A percentile compares a stretch with the other conserved stretches of the same genome.
phyloP scores from a whole-genome alignment of 2,888 invertebrate genomes.

The Amiota minor region DNA sequence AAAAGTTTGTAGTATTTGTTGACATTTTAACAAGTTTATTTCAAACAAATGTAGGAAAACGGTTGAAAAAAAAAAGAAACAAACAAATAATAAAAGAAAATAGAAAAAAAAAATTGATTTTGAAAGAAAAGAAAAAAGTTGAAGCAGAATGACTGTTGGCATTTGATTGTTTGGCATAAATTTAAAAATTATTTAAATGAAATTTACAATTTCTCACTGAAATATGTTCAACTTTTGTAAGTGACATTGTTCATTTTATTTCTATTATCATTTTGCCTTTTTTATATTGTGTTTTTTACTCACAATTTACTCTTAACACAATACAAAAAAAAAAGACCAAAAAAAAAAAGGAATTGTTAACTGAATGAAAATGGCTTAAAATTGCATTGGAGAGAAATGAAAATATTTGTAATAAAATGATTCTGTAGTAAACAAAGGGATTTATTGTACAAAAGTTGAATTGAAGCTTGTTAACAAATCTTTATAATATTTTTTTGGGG shows the following conservation, averaged over 20 bases:
- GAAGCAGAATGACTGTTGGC: neutral
- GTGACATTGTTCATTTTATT: constrained; percentile 2
- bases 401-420: too few relatives aligned
- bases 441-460: too few relatives aligned
- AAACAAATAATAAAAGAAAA: neutral
- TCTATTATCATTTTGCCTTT: neutral
- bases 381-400: neutral
- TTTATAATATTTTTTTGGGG: too few relatives aligned
- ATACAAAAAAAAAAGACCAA: neutral
- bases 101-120: neutral
- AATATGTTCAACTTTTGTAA: neutral
- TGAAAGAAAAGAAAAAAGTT: neutral
- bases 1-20: neutral
- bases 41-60: neutral
- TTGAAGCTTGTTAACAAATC: too few relatives aligned
- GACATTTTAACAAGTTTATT: constrained; percentile 15
- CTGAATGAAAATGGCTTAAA: neutral
- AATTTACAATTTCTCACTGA: too few relatives aligned
- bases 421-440: too few relatives aligned
- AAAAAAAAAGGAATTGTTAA: neutral
- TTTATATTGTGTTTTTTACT: too few relatives aligned
- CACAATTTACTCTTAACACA: neutral
- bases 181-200: too few relatives aligned
- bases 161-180: too few relatives aligned
- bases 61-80: neutral